Evolutionary conservation across 30 jellyfish, hydroid and myxozoan genomes (phyloP).

Genomic region (Mastigias papua): DNA sequence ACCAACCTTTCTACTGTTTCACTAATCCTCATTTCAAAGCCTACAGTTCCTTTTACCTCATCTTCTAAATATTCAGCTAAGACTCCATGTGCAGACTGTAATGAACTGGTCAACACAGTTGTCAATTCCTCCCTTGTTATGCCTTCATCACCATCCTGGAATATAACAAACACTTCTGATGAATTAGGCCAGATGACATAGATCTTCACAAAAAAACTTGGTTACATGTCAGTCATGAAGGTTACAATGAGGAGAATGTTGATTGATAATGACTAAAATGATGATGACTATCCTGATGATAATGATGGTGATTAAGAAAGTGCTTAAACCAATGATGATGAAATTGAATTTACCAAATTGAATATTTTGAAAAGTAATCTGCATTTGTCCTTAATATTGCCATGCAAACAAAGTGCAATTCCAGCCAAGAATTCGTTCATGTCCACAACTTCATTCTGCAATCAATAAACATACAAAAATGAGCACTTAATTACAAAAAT

Average conservation of each 20-base stretch:
- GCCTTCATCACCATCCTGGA: conserved; percentile 89
- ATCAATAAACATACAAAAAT: not conserved
- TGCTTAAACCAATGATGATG: not conserved
- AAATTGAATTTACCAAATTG: conserved; percentile 62
- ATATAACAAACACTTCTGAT: not conserved
- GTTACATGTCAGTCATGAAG: not conserved
- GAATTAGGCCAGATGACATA: too few relatives aligned
- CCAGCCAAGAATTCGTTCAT: conserved; percentile 87
- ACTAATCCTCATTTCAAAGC: conserved; percentile 40
- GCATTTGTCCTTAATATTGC: conserved; percentile 84
- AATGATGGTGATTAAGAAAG: not conserved
- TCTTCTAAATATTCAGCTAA: conserved; percentile 19
- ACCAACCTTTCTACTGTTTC: conserved; percentile 54
- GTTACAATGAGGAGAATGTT: not conserved
- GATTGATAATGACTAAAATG: not conserved
- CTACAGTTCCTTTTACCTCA: conserved; percentile 54
- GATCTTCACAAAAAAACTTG: not conserved
- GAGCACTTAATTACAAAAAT: too few relatives aligned
- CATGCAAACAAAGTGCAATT: conserved; percentile 92
- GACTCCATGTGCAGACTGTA: conserved; percentile 83
- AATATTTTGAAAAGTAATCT: conserved; percentile 78
- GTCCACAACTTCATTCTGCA: conserved; percentile 84
- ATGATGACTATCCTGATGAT: not conserved
- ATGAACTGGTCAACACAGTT: conserved; percentile 72
- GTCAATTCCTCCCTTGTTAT: conserved; percentile 79